These are phyloP conservation scores for Alitta virens DNA, from an alignment of 2,888 invertebrate species.

Conservation along the genomic window DNA sequence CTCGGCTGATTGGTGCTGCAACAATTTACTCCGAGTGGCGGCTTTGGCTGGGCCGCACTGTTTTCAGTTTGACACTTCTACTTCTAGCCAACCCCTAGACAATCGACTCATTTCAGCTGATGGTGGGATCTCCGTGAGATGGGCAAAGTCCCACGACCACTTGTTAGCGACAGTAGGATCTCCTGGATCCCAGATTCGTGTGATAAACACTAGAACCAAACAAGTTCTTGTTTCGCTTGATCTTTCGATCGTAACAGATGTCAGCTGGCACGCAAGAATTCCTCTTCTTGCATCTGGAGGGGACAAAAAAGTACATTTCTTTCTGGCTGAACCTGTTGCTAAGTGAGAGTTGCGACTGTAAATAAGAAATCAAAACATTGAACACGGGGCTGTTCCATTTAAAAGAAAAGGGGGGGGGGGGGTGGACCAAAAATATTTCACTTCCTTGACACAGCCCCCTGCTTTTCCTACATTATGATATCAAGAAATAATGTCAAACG, in stretches of 20 bases:
- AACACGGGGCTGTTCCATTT: no score
- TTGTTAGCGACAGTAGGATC: conserved; percentile 69
- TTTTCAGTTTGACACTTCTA: conserved; percentile 68
- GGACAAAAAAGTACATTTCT: conserved; percentile 46
- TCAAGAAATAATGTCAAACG: no score
- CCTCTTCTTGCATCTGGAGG: conserved; percentile 50
- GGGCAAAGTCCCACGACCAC: conserved; percentile 66
- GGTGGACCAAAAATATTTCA: no score
- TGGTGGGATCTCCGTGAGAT: conserved; percentile 65
- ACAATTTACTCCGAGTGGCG: conserved; percentile 64
- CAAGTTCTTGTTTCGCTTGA: conserved; percentile 49
- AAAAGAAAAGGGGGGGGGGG: no score
- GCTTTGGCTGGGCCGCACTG: conserved; percentile 69
- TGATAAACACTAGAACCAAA: conserved; percentile 63
- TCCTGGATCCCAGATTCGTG: conserved; percentile 68
- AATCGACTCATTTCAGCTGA: conserved; percentile 66
- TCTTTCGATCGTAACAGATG: conserved; percentile 21
- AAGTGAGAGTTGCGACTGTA: no score
- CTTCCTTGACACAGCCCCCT: no score
- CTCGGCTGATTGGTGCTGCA: conserved; percentile 71
- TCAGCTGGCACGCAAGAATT: conserved; percentile 42
- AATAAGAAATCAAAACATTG: no score
- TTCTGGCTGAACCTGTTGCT: background rate
- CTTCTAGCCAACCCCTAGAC: conserved; percentile 65
- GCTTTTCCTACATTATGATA: no score